Conservation (phyloP, 2,797 vertebrate genomes). For the Poecilia picta region DNA sequence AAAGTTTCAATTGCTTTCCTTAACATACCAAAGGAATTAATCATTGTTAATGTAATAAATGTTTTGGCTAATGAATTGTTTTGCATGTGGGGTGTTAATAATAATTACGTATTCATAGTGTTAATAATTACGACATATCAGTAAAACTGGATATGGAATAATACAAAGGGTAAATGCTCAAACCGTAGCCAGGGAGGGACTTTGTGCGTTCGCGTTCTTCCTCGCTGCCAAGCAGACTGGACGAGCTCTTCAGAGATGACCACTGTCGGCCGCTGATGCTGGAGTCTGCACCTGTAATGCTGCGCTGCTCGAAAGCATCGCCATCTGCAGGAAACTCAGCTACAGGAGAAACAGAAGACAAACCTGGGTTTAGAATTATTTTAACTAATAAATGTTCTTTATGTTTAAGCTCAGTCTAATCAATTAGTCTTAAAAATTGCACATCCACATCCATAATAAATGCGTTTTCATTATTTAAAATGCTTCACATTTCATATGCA, state of each 20-base stretch:
- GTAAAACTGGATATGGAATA: background rate
- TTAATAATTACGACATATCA: background rate
- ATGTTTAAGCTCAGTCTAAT: background rate
- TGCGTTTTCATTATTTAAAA: background rate
- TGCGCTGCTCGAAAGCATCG: slow-evolving; percentile 72
- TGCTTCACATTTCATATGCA: background rate
- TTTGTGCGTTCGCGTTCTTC: slow-evolving; percentile 80
- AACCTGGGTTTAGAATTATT: background rate
- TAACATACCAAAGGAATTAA: background rate
- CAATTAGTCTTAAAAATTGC: background rate
- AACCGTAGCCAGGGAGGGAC: slow-evolving; percentile 84
- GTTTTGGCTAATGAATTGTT: background rate
- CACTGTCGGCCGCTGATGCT: slow-evolving; percentile 63
- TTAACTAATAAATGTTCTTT: background rate
- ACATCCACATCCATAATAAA: background rate
- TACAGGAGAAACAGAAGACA: slow-evolving; percentile 21
- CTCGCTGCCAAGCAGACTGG: slow-evolving; percentile 64
- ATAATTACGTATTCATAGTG: background rate
- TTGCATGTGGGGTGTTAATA: background rate
- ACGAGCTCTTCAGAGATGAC: slow-evolving; percentile 77
- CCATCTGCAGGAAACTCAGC: slow-evolving; percentile 74
- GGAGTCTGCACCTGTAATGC: slow-evolving; percentile 39
- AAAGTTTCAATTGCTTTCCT: background rate
- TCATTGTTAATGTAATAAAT: background rate
- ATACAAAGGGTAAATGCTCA: slow-evolving; percentile 55